Evolutionary conservation across 2,113 vertebrate genomes (phyloP).

Genomic region (Bos indicus): DNA sequence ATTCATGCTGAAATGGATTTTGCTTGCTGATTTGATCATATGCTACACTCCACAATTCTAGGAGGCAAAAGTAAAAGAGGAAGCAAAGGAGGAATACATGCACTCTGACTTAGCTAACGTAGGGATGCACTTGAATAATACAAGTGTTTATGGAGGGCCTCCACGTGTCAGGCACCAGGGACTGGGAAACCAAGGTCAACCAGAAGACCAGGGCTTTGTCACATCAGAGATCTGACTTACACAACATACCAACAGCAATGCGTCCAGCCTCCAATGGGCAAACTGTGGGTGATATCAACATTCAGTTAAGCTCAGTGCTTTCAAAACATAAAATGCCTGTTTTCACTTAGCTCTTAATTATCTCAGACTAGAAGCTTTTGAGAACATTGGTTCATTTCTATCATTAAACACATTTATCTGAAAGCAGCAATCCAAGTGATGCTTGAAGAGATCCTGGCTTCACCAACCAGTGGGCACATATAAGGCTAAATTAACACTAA

Average conservation of each 20-base stretch:
- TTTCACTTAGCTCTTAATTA: neutral
- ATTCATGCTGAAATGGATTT: neutral
- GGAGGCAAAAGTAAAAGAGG: neutral
- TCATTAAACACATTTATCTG: neutral
- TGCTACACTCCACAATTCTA: neutral
- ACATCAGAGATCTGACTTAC: neutral
- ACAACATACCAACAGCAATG: neutral
- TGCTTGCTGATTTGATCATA: neutral
- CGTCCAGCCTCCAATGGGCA: neutral
- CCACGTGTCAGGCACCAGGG: neutral
- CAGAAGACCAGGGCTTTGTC: neutral
- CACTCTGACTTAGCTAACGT: neutral
- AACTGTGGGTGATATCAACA: neutral
- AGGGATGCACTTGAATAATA: neutral
- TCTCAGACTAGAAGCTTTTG: neutral
- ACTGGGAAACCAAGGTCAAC: neutral
- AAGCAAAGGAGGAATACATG: neutral
- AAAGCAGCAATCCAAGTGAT: neutral
- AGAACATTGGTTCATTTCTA: neutral
- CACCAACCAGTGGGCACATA: neutral
- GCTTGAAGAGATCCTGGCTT: neutral
- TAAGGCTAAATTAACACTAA: neutral
- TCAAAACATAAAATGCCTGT: neutral
- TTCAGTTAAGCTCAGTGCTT: neutral
- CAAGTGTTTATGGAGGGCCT: neutral